Conservation (phyloP, 2,888 invertebrate species). For the Lottia scabra region DNA sequence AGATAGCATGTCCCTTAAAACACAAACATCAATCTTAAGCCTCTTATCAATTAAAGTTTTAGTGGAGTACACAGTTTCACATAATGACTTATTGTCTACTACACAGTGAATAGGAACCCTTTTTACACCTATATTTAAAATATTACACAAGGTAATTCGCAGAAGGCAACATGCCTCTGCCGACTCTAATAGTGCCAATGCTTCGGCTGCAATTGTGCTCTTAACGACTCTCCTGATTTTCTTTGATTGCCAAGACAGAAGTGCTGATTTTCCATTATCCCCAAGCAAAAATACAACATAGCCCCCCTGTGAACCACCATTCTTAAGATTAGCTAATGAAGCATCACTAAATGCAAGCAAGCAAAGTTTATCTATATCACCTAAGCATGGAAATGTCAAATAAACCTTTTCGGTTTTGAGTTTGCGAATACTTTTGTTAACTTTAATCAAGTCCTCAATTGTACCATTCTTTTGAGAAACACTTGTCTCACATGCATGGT, state of each 20-base stretch:
- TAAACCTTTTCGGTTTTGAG: too few species aligned
- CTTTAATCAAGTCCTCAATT: neutral
- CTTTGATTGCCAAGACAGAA: conserved; percentile 29
- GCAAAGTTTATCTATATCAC: too few species aligned
- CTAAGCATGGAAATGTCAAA: too few species aligned
- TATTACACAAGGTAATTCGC: too few species aligned
- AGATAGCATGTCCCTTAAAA: too few species aligned
- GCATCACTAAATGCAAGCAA: too few species aligned
- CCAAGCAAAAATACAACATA: conserved; percentile 24
- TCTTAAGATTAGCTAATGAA: too few species aligned
- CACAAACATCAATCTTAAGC: too few species aligned
- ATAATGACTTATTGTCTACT: neutral
- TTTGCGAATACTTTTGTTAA: neutral
- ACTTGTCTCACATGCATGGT: neutral
- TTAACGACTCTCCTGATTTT: conserved; percentile 30
- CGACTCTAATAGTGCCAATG: too few species aligned
- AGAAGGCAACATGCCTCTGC: too few species aligned
- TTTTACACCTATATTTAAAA: too few species aligned
- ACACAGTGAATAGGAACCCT: conserved; percentile 1
- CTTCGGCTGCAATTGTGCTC: conserved; percentile 35
- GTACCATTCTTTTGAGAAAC: neutral
- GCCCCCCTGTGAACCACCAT: too few species aligned
- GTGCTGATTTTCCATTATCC: conserved; percentile 19
- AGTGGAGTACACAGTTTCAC: neutral
- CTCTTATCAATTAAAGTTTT: neutral